A percentile compares a stretch with the other conserved stretches of the same genome.
These are phyloP conservation scores for Thereva nobilitata DNA, from an alignment of 2,888 invertebrate species.

Conservation along the genomic window DNA sequence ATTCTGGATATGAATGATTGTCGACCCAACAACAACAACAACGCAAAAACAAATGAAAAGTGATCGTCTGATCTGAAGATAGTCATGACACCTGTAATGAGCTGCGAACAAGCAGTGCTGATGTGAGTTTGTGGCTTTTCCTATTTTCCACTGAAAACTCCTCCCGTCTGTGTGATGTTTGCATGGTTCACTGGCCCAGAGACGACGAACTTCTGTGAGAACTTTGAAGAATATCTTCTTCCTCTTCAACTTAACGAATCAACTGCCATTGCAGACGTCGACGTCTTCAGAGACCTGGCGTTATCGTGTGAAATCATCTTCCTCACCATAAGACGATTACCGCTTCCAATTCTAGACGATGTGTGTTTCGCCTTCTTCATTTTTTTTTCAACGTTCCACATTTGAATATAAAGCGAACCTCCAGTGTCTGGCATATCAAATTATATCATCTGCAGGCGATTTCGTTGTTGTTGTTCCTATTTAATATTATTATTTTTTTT, in stretches of 20 bases:
- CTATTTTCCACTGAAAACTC: constrained; percentile 16
- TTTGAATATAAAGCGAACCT: background rate
- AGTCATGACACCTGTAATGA: background rate
- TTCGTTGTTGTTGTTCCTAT: background rate
- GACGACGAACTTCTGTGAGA: constrained; percentile 30
- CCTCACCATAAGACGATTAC: background rate
- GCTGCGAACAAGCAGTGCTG: background rate
- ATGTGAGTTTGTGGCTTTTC: constrained; percentile 30
- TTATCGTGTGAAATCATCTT: constrained; percentile 35
- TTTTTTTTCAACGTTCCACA: constrained; percentile 9
- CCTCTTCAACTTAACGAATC: background rate
- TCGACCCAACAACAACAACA: too few species aligned
- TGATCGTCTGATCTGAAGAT: background rate
- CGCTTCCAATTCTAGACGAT: background rate
- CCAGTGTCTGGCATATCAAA: constrained; percentile 2
- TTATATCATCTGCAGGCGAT: background rate
- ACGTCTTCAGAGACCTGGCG: background rate
- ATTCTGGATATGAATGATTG: too few species aligned
- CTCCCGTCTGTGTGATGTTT: constrained; percentile 14
- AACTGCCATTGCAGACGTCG: constrained; percentile 2
- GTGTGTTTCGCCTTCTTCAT: background rate
- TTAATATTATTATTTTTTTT: background rate
- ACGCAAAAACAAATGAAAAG: background rate
- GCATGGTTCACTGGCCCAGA: constrained; percentile 36
- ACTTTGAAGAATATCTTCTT: constrained; percentile 2